These are phyloP conservation scores for Apamea monoglypha DNA, from an alignment of 2,888 invertebrate species.

Conservation along the genomic window DNA sequence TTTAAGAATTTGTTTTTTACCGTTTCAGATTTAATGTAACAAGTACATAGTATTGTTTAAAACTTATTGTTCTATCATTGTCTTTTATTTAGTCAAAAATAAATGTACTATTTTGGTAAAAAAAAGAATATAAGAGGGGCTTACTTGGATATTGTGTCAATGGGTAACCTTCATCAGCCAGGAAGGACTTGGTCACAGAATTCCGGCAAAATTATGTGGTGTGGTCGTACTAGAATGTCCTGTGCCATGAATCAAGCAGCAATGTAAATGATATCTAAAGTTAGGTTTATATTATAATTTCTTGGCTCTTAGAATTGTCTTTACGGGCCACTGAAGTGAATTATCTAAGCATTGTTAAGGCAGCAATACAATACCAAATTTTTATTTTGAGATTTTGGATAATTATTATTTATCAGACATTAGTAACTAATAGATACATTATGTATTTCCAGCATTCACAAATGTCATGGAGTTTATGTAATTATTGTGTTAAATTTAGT, in stretches of 20 bases:
- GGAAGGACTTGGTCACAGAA: conserved; percentile 1
- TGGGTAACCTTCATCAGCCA: neutral
- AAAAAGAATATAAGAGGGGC: neutral
- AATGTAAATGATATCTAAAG: conserved; percentile 5
- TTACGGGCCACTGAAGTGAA: neutral
- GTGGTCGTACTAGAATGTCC: neutral
- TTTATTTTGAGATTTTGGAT: conserved; percentile 15
- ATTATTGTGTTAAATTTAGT: conserved; percentile 15
- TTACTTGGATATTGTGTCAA: neutral
- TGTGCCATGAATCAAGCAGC: conserved; percentile 4
- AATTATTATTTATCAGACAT: conserved; percentile 12
- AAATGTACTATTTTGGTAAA: conserved; percentile 10
- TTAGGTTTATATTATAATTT: conserved; percentile 35
- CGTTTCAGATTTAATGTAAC: neutral
- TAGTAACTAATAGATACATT: conserved; percentile 12
- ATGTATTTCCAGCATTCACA: conserved; percentile 15
- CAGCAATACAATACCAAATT: conserved; percentile 4
- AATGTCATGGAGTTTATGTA: neutral
- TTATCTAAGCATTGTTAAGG: neutral
- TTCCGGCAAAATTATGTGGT: neutral
- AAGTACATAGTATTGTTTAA: conserved; percentile 12
- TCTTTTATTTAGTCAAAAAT: conserved; percentile 9
- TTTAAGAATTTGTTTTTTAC: conserved; percentile 10
- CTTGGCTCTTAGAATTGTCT: conserved; percentile 8
- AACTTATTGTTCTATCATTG: neutral